These are phyloP conservation scores for Lepisosteus oculatus DNA, from an alignment of 2,113 vertebrate genomes.

Conservation along the genomic window DNA sequence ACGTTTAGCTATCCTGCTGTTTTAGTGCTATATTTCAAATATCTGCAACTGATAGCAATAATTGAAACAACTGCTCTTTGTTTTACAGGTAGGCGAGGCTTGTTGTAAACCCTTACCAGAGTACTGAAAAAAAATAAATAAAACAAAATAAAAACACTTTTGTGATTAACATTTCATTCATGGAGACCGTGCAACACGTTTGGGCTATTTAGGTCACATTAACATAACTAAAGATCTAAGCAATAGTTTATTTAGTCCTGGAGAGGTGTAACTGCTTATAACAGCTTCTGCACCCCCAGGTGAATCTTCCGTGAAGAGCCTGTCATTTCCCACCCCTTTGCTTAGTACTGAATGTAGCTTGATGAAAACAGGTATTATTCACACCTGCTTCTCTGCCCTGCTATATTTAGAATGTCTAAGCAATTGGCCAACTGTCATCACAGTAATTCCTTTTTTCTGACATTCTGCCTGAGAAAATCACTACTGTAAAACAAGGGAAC, in stretches of 20 bases:
- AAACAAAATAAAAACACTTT: not conserved
- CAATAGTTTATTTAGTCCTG: slow-evolving; percentile 58
- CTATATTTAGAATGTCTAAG: not conserved
- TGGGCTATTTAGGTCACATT: slow-evolving; percentile 52
- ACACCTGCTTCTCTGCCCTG: not conserved
- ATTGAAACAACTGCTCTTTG: no score
- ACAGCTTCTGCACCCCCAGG: not conserved
- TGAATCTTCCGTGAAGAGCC: not conserved
- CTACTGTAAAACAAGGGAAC: no score
- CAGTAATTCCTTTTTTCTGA: no score
- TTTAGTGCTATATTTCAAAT: no score
- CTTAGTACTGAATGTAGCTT: not conserved
- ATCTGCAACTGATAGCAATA: no score
- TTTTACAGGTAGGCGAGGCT: no score
- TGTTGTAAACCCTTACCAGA: not conserved
- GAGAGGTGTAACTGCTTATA: slow-evolving; percentile 33
- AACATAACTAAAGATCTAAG: slow-evolving; percentile 47
- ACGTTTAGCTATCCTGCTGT: no score
- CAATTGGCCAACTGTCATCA: no score
- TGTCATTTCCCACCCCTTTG: not conserved
- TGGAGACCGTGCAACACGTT: slow-evolving; percentile 25
- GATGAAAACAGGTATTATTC: not conserved
- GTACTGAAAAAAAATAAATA: not conserved
- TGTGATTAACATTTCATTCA: not conserved
- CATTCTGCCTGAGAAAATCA: no score